Evolutionary conservation across 2,113 vertebrate genomes (phyloP).

Genomic region (Macrotis lagotis): DNA sequence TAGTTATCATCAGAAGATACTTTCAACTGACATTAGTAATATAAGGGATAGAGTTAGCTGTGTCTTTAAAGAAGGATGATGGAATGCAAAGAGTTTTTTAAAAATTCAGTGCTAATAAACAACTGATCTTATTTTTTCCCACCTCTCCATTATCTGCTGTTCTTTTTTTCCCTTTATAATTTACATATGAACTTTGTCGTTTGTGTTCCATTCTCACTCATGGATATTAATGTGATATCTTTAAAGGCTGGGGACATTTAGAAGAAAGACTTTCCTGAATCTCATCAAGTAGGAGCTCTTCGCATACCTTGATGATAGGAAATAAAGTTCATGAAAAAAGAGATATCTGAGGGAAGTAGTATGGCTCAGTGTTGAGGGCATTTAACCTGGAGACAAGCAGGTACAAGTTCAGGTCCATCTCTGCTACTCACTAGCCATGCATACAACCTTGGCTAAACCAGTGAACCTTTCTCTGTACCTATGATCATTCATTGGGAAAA

Average conservation of each 20-base stretch:
- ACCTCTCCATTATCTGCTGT: neutral
- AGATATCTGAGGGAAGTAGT: neutral
- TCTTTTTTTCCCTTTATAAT: neutral
- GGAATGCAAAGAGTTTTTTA: neutral
- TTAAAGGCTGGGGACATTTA: neutral
- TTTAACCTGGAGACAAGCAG: neutral
- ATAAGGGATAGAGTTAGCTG: neutral
- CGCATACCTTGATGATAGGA: neutral
- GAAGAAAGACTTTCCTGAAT: neutral
- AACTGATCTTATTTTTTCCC: neutral
- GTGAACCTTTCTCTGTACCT: neutral
- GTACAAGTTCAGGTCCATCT: neutral
- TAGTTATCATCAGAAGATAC: neutral
- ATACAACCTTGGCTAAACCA: neutral
- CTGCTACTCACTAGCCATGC: neutral
- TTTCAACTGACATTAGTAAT: neutral
- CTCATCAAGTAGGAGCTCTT: neutral
- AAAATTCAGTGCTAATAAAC: neutral
- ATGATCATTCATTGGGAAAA: neutral
- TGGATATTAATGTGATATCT: neutral
- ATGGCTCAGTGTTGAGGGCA: neutral
- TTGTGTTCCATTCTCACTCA: neutral
- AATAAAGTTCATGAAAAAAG: neutral
- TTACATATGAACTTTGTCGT: neutral
- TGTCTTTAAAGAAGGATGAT: neutral